phyloP scores from a whole-genome alignment of 2,797 vertebrate genomes.

The Eurystomus glaucurus region DNA sequence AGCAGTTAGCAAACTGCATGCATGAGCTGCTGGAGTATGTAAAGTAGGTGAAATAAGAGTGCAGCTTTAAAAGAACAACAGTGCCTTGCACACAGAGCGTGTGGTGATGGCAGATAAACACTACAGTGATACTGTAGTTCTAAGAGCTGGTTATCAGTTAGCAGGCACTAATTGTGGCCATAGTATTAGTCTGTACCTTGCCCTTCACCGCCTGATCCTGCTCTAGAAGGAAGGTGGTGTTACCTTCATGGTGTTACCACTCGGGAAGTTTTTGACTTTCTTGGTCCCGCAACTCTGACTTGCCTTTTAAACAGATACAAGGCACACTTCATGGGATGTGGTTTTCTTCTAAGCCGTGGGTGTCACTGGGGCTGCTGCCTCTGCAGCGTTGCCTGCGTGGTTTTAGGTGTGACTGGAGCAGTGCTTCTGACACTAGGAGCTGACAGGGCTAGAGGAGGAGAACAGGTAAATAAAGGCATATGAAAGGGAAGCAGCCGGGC shows the following conservation, averaged over 20 bases:
- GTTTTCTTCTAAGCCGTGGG: background rate
- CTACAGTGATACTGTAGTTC: background rate
- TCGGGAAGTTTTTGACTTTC: background rate
- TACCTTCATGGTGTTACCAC: background rate
- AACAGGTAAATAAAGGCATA: background rate
- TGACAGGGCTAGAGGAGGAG: background rate
- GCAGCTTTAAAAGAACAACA: background rate
- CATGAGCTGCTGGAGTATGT: background rate
- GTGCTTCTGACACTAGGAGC: background rate
- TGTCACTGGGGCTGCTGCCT: background rate
- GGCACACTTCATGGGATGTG: background rate
- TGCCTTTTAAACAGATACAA: background rate
- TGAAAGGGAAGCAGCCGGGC: background rate
- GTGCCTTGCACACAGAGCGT: background rate
- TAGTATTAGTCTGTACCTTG: background rate
- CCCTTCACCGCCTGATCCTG: accelerated
- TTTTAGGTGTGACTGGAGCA: background rate
- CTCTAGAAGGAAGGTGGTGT: background rate
- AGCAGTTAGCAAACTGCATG: background rate
- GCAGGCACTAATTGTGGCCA: background rate
- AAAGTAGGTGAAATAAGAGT: background rate
- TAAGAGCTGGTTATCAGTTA: background rate
- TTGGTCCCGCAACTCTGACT: background rate
- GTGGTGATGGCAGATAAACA: background rate
- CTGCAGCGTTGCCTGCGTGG: accelerated